These are phyloP conservation scores for Mandrillus leucophaeus DNA, from an alignment of 2,113 vertebrate species.

Conservation along the genomic window DNA sequence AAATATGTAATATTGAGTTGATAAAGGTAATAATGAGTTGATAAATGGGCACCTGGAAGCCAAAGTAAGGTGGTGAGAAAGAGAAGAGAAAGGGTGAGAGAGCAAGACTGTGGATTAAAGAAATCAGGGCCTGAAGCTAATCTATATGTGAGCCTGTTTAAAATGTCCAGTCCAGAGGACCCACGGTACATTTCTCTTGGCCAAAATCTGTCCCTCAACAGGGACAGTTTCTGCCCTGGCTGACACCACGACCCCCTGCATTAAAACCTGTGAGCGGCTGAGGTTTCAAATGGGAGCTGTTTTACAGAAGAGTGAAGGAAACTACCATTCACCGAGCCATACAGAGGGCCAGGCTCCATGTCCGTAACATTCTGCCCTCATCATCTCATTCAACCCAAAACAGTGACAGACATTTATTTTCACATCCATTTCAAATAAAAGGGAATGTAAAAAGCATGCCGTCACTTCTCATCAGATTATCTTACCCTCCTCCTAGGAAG, in stretches of 20 bases:
- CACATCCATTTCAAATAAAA: neutral
- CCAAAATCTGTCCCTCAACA: neutral
- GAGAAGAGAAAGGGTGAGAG: neutral
- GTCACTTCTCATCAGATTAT: neutral
- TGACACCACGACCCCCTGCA: rapidly evolving
- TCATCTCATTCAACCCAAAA: neutral
- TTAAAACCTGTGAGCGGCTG: neutral
- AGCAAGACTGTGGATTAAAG: neutral
- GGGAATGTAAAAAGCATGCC: neutral
- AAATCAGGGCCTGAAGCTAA: neutral
- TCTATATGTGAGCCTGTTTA: neutral
- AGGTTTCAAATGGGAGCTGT: neutral
- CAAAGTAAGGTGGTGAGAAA: neutral
- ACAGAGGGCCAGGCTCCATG: neutral
- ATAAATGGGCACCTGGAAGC: neutral
- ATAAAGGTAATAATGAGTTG: neutral
- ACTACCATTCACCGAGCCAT: neutral
- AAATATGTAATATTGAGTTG: neutral
- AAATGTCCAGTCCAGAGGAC: neutral
- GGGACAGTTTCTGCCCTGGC: neutral
- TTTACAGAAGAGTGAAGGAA: neutral
- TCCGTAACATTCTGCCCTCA: neutral
- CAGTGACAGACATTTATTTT: neutral
- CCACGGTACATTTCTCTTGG: neutral
- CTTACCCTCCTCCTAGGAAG: neutral